Evolutionary conservation across 1,140 invertebrate genomes (phyloP), one percentile per base, ranked within the genome.

Genomic region (Apis laboriosa): DNA sequence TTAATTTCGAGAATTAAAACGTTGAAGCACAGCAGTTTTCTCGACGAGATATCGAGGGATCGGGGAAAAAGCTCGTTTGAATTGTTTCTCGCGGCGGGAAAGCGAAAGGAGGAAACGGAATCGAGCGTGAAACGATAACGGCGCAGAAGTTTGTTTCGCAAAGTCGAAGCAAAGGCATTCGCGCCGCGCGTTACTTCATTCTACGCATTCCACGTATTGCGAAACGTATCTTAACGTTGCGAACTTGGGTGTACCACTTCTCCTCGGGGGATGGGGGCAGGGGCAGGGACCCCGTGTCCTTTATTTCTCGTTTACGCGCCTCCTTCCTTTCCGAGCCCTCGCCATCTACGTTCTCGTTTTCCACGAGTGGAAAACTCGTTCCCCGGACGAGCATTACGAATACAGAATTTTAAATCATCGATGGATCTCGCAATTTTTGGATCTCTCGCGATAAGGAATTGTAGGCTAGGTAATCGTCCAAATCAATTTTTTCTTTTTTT

Each of bases 131-230:
- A 21, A 79, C 71, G 79, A 87, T 87, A 87, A 88, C 81, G 71
- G 76, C 86, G 87, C 80, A 85, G 85, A 89, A 86, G 81, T 78
- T 77, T 87, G 67, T 88, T 88, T 88, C 87, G 87, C 68, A 88
- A 88, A 83, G 55, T 73, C 64, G 77, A 66, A 24, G 82, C 73
- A 80, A 84, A 77, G 84, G 80, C 85, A 82, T 77, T 88, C 76
- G 86, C 24, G 24, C 24, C 24, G 24, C 24, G 24, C 86, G 88
- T 91, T 91, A 79, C 78, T 83, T 84, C 89, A 89, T 90, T 90
- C 86, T 87, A 81, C 86, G 86, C 90, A 90, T 91, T 91, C 86
- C 90, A 70, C 55, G 49, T 34, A 34, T 92, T 91, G 78, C 90
- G 84, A 90, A 86, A 91, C 76, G 43, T 34, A 66, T 43, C 53